Evolutionary conservation across 53 echinoderm and acorn worm species (phyloP), one percentile per base, ranked within the genome.

Genomic region (Temnopleurus reevesii): DNA sequence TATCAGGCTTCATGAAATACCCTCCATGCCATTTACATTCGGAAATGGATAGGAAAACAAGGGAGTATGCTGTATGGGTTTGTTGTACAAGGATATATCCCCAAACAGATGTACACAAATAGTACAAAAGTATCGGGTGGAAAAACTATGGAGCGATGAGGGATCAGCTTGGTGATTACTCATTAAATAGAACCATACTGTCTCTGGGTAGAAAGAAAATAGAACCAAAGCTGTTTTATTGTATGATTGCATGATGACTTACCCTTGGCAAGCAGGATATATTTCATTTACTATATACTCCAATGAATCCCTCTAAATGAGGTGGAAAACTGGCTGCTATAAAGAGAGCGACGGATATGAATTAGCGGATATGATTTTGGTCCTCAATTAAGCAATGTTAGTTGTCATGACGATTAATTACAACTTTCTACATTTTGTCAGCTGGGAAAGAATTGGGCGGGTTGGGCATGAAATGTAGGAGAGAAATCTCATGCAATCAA

Each of bases 311-410:
- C 44, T 46, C 44, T 61, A 59, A 60, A 85, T 85, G 59, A 60
- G 35, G 25, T 59, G n/a, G 24, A 60, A 60, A 61, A 45, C 38
- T 55, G 54, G 83, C 55, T 36, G 10, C 45, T 59, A 60, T 60
- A 85, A 49, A 85, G 61, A 45, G 86, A 36, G 60, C 38, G 28
- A 29, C 61, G 86, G 86, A 85, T 61, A 61, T 85, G 86, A 60
- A 85, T 85, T 59, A 85, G 61, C 86, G 86, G 86, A 85, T 85
- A 61, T 85, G 86, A 85, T 60, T 85, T 85, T 59, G 86, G 86
- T 60, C 86, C 60, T 61, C 86, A 85, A 85, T 85, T 85, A 85
- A 59, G 86, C 63, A 60, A 61, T 45, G 60, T 46, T 28, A 59
- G 86, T 59, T 61, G 59, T 85, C 86, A 85, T 60, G 59, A 60